Conservation (phyloP, 2,797 vertebrate species). For the Pseudomugil tenellus region DNA sequence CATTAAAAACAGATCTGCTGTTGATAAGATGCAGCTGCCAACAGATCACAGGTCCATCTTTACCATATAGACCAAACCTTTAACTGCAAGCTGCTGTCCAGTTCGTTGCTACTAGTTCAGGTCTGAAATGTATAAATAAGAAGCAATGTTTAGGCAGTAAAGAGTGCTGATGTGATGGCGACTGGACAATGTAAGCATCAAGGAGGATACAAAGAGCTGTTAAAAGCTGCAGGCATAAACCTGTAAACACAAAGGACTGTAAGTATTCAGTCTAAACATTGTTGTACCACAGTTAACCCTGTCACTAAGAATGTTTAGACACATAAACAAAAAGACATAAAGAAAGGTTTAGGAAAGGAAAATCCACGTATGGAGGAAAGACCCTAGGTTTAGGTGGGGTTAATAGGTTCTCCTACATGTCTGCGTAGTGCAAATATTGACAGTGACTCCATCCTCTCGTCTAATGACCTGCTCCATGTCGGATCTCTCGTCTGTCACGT, state of each 20-base stretch:
- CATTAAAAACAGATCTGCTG: background rate
- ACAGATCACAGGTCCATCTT: constrained; percentile 1
- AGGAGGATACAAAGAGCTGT: constrained; percentile 40
- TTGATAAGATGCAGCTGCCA: constrained; percentile 9
- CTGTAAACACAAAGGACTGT: constrained; percentile 51
- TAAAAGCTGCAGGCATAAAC: constrained; percentile 51
- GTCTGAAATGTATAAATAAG: constrained; percentile 13
- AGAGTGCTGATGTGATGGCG: constrained; percentile 48
- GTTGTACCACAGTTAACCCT: constrained; percentile 51
- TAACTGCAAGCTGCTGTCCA: background rate
- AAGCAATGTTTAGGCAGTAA: constrained; percentile 22
- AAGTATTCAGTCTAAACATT: constrained; percentile 52
- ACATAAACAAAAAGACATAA: constrained; percentile 44
- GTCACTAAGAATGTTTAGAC: constrained; percentile 46
- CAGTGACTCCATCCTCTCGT: constrained; percentile 55
- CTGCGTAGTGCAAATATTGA: constrained; percentile 74
- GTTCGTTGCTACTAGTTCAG: constrained; percentile 1
- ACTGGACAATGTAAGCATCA: constrained; percentile 50
- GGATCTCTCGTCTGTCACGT: constrained; percentile 32
- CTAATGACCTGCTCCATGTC: constrained; percentile 44
- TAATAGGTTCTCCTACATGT: constrained; percentile 60
- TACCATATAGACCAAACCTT: constrained; percentile 7
- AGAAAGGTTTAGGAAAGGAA: constrained; percentile 1
- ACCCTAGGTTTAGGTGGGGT: constrained; percentile 45
- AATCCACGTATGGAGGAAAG: background rate